These are phyloP conservation scores for Axinella damicornis DNA, from an alignment of 37 sponge, comb jelly and placozoan species.

Conservation along the genomic window DNA sequence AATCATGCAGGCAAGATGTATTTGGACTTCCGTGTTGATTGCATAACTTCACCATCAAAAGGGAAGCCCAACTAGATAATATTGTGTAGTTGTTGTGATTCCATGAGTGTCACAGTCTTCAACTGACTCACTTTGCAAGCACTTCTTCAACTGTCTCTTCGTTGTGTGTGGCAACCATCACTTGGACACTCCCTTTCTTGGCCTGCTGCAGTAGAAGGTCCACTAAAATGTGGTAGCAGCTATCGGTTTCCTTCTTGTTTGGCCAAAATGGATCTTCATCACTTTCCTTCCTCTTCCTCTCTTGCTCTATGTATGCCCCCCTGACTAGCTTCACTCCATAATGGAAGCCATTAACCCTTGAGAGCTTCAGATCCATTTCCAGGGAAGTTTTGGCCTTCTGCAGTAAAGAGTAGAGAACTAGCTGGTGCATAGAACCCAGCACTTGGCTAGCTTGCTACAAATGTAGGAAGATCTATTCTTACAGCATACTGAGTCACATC, in stretches of 20 bases:
- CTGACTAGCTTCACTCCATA: constrained; percentile 86
- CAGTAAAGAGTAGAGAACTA: too few species aligned
- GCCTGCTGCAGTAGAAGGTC: constrained; percentile 42
- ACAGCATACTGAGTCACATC: too few species aligned
- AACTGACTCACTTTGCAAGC: constrained; percentile 27
- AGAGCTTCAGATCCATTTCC: constrained; percentile 26
- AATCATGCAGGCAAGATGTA: too few species aligned
- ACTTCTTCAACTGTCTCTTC: constrained; percentile 62
- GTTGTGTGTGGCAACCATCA: constrained; percentile 94
- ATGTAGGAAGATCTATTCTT: too few species aligned
- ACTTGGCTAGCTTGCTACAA: too few species aligned
- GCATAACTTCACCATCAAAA: too few species aligned
- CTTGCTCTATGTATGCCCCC: constrained; percentile 89
- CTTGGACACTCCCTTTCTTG: not conserved
- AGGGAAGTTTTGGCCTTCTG: constrained; percentile 2
- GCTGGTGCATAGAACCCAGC: too few species aligned
- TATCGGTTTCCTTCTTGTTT: constrained; percentile 73
- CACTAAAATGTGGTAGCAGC: constrained; percentile 74
- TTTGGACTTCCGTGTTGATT: too few species aligned
- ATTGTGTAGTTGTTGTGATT: too few species aligned
- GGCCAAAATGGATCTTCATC: constrained; percentile 80
- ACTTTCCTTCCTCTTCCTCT: constrained; percentile 47
- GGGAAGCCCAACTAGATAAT: too few species aligned
- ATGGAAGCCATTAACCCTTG: constrained; percentile 45
- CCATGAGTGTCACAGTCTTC: too few species aligned